phyloP scores from a whole-genome alignment of 2,797 vertebrate species.

The Tolypeutes matacus region DNA sequence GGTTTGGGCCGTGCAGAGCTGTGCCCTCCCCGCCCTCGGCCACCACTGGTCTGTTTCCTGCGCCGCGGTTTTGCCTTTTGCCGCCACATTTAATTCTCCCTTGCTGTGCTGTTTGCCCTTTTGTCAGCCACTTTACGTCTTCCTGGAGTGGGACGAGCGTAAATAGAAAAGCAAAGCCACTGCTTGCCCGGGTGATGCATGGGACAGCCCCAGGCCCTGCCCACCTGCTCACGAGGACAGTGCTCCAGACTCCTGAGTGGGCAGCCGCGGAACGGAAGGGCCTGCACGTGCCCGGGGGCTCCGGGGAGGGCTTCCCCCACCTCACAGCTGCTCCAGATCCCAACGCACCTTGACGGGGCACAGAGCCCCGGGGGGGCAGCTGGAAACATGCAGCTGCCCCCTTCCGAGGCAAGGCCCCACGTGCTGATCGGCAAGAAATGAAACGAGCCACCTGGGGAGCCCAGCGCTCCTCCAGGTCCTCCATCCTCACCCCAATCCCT shows the following conservation, averaged over 20 bases:
- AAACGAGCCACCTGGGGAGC: too few relatives aligned
- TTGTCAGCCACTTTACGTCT: neutral
- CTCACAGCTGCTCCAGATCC: neutral
- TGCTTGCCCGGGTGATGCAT: too few relatives aligned
- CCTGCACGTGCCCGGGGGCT: too few relatives aligned
- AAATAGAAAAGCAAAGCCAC: neutral
- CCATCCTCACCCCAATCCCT: neutral
- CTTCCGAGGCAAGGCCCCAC: accelerated
- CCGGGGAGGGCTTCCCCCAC: neutral
- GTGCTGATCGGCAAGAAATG: too few relatives aligned
- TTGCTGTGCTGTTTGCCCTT: neutral
- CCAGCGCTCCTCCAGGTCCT: neutral
- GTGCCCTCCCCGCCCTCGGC: too few relatives aligned
- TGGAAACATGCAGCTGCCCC: neutral
- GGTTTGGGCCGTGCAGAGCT: too few relatives aligned
- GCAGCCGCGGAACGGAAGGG: accelerated
- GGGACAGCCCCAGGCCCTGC: neutral
- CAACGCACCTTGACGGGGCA: too few relatives aligned
- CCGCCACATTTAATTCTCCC: too few relatives aligned
- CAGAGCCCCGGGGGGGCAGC: neutral
- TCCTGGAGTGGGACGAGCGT: neutral
- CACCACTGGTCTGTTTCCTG: neutral
- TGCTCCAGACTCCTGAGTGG: accelerated
- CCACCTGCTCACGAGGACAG: neutral
- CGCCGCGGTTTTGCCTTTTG: neutral